These are phyloP conservation scores for Eleutherodactylus coqui DNA, from an alignment of 2,797 vertebrate genomes.

Conservation along the genomic window DNA sequence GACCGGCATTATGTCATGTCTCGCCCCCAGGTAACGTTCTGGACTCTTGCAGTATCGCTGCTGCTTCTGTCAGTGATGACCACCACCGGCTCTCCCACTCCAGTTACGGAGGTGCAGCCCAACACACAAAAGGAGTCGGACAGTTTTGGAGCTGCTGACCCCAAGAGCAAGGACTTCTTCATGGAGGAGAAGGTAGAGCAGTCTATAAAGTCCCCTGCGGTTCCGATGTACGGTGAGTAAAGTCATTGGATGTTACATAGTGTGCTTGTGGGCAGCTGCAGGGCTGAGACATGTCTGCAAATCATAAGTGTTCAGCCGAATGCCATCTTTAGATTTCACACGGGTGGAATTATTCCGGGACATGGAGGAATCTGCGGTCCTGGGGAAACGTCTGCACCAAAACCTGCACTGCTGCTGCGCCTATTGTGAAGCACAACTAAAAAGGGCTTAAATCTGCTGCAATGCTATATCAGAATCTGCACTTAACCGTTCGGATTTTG, in stretches of 20 bases:
- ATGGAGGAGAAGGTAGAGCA: conserved; percentile 30
- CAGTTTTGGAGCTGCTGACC: conserved; percentile 53
- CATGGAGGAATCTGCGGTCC: no score
- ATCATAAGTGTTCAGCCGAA: no score
- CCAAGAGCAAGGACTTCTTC: conserved; percentile 9
- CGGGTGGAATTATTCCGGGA: no score
- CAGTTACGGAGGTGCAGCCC: conserved; percentile 32
- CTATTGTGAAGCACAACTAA: no score
- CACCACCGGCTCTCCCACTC: conserved; percentile 63
- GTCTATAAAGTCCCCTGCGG: not conserved
- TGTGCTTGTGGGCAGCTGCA: no score
- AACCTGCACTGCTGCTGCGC: no score
- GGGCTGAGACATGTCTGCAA: not conserved
- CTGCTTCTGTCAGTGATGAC: conserved; percentile 69
- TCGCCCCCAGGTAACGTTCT: conserved; percentile 67
- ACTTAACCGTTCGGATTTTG: no score
- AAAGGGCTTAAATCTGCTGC: no score
- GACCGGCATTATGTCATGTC: not conserved
- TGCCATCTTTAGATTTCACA: no score
- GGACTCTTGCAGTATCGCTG: conserved; percentile 68
- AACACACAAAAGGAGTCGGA: not conserved
- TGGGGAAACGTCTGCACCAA: no score
- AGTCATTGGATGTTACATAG: not conserved
- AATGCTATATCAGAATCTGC: no score
- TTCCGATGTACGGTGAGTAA: conserved; percentile 30